A percentile compares a stretch with the other conserved stretches of the same genome.
Conservation (phyloP, 2,113 vertebrate genomes). For the Megaceryle torquata region DNA sequence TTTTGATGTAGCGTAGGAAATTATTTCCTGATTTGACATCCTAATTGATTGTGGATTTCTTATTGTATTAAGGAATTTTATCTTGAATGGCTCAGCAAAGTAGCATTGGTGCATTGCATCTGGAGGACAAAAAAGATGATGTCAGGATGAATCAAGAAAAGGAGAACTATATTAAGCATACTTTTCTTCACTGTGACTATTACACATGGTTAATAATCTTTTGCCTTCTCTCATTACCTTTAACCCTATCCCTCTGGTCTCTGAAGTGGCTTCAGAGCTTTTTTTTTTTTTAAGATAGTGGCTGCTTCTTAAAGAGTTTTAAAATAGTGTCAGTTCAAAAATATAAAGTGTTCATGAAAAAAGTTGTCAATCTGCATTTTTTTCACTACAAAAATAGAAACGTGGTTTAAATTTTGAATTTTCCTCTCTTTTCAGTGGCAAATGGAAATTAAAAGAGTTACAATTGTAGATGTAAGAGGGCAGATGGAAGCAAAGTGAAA, state of each 20-base stretch:
- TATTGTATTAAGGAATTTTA: background rate
- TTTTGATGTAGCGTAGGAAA: conserved; percentile 43
- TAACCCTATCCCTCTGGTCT: background rate
- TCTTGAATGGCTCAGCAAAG: background rate
- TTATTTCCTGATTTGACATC: conserved; percentile 54
- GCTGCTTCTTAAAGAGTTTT: background rate
- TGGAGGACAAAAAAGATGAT: background rate
- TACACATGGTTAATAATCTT: background rate
- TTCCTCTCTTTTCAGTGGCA: background rate
- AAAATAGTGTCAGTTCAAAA: background rate
- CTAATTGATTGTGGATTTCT: conserved; percentile 41
- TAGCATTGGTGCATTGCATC: background rate
- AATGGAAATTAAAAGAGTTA: background rate
- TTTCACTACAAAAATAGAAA: background rate
- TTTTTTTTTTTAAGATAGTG: background rate
- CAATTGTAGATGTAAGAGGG: background rate
- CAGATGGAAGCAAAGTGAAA: background rate
- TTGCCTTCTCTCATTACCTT: background rate
- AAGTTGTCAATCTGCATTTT: background rate
- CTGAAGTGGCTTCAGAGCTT: background rate
- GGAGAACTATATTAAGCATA: background rate
- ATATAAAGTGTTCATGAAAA: background rate
- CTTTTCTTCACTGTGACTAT: background rate
- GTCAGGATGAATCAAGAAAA: background rate
- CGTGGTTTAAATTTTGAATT: background rate